These are phyloP conservation scores for Pantelozetes paolii DNA, from an alignment of 2,888 invertebrate genomes.

Conservation along the genomic window DNA sequence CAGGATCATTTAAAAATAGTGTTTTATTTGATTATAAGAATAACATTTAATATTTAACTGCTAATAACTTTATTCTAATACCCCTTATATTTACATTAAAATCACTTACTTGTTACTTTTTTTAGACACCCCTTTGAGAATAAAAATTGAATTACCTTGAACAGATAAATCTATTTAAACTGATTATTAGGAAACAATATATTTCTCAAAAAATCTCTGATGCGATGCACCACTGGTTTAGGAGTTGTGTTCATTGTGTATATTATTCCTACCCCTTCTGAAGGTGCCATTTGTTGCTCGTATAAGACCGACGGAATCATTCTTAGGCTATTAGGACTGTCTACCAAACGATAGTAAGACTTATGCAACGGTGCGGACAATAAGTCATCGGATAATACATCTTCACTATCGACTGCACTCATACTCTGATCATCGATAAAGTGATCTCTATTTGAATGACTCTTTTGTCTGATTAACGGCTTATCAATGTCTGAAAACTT, in stretches of 20 bases:
- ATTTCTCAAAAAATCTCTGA: neutral
- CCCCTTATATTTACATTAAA: too few species aligned
- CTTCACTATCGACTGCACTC: neutral
- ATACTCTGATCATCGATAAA: neutral
- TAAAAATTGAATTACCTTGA: too few species aligned
- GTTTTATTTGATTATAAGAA: too few species aligned
- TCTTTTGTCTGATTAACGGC: neutral
- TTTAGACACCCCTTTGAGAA: too few species aligned
- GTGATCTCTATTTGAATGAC: neutral
- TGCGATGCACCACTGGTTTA: slow-evolving; percentile 4
- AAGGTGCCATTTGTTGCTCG: neutral
- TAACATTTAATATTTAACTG: too few species aligned
- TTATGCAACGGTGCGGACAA: neutral
- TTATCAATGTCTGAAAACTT: neutral
- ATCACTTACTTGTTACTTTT: too few species aligned
- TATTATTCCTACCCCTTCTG: neutral
- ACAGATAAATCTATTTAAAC: too few species aligned
- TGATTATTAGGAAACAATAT: neutral
- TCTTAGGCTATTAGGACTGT: neutral
- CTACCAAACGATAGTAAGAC: neutral
- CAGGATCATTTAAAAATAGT: too few species aligned
- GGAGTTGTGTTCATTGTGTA: neutral
- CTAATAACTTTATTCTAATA: too few species aligned
- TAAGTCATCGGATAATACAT: neutral
- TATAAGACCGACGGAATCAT: neutral